Evolutionary conservation across 2,113 vertebrate species (phyloP), one percentile per base, ranked within the genome.

Genomic region (Phrynosoma platyrhinos): DNA sequence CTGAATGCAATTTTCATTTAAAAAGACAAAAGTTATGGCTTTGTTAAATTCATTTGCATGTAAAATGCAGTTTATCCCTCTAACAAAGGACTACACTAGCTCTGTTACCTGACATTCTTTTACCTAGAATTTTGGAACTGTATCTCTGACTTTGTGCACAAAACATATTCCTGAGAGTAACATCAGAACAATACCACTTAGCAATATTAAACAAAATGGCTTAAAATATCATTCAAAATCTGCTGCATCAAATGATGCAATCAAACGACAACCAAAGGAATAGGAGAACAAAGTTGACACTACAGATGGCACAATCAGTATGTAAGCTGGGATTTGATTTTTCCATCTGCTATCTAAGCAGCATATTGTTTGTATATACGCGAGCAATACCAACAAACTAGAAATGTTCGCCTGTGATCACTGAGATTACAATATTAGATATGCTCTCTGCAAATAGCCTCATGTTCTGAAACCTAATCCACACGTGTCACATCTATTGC

Each of bases 291-390:
- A 82, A 64, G 18, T 74, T 74, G 40, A 81, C 69, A 81, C 55
- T 42, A 74, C 86, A 87, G 86, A 87, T 75, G 86, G 86, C 55
- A 82, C 53, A 87, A 87, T 36, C 25, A 62, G 68, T 62, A 74
- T 64, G 52, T 87, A 82, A 87, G 79, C 79, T 82, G 86, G 79
- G 86, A 87, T 87, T 87, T 87, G 36, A 87, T 87, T 82, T 81
- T 62, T 82, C 86, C 79, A 87, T 87, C 69, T 87, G 86, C 86
- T 81, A 82, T 87, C 86, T 87, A 87, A 87, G 79, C 69, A 82
- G 36, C 79, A 75, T 82, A 84, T 58, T 84, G 71, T 84, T 84
- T 62, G 55, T 64, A 87, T 82, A 75, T 87, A 82, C 30, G 27
- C 86, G 13, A 84, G 83, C 71, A 87, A 87, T 87, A 87, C 27